A percentile compares a stretch with the other conserved stretches of the same genome.
These are phyloP conservation scores for Myotis pilosus DNA, from an alignment of 2,797 vertebrate species.

Conservation along the genomic window DNA sequence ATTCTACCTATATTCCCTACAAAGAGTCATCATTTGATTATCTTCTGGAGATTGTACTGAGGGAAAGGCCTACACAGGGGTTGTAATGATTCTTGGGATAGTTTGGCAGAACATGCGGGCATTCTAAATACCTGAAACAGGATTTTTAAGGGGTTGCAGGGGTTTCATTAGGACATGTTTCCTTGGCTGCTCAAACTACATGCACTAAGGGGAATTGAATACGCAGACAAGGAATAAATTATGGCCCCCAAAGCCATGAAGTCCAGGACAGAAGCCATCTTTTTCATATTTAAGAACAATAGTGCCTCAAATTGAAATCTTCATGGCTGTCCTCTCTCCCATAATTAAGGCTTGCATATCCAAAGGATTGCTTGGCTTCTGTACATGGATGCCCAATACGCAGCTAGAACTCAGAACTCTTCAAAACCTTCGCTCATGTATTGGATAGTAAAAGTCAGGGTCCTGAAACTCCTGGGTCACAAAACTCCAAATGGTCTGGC, in stretches of 20 bases:
- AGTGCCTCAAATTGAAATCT: no score
- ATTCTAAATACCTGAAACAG: no score
- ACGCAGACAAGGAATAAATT: background rate
- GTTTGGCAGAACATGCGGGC: no score
- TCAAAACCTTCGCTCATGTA: background rate
- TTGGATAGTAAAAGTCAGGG: background rate
- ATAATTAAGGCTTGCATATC: background rate
- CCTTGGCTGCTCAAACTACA: background rate
- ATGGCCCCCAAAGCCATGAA: background rate
- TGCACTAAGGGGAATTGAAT: background rate
- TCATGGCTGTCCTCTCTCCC: background rate
- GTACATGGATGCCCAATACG: background rate
- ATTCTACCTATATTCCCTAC: no score
- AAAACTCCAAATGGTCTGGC: background rate
- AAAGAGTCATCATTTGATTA: no score
- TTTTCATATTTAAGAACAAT: background rate
- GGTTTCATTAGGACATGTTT: background rate
- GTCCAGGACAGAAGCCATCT: background rate
- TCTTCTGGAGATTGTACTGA: no score
- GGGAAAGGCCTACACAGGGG: no score
- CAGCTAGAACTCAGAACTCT: background rate
- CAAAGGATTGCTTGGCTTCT: background rate
- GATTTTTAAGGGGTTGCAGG: rapidly evolving
- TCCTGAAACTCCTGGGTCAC: background rate
- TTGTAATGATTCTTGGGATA: no score